Percentiles rank a stretch among this genome's conserved stretches.
These are phyloP conservation scores for Thereva unica DNA, from an alignment of 2,888 invertebrate species.

Conservation along the genomic window DNA sequence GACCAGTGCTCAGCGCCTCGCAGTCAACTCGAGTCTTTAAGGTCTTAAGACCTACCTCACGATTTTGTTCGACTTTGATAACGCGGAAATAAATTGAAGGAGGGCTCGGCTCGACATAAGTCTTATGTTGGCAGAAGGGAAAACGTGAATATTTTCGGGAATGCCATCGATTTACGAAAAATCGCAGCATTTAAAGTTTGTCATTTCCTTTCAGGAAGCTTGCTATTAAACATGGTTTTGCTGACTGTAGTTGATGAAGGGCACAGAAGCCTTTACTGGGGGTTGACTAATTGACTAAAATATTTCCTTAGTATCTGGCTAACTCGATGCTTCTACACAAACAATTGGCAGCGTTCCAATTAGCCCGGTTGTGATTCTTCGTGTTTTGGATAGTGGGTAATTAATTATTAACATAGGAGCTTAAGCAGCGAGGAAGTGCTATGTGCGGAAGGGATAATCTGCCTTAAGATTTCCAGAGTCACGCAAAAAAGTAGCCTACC, in stretches of 20 bases:
- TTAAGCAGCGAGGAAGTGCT: constrained; percentile 4
- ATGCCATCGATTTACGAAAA: neutral
- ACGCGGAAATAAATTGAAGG: neutral
- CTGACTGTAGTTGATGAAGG: no score
- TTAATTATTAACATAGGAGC: constrained; percentile 24
- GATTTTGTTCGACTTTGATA: constrained; percentile 24
- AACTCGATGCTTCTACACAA: neutral
- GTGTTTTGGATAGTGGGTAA: constrained; percentile 1
- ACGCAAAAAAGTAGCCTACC: constrained; percentile 12
- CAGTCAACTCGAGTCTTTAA: neutral
- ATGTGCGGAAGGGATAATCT: constrained; percentile 20
- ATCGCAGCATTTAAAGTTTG: no score
- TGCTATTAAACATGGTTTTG: no score
- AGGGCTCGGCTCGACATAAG: constrained; percentile 1
- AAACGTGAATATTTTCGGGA: constrained; percentile 1
- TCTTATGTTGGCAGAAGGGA: neutral
- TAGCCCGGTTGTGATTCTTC: neutral
- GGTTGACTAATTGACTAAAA: no score
- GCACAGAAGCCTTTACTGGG: no score
- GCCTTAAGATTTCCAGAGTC: constrained; percentile 2
- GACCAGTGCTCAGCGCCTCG: constrained; percentile 12
- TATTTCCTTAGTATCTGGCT: no score
- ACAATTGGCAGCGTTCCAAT: neutral
- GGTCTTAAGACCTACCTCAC: constrained; percentile 22
- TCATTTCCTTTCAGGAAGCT: no score